A percentile compares a stretch with the other conserved stretches of the same genome.
phyloP scores from a whole-genome alignment of 2,113 vertebrate genomes.

The Fukomys damarensis region DNA sequence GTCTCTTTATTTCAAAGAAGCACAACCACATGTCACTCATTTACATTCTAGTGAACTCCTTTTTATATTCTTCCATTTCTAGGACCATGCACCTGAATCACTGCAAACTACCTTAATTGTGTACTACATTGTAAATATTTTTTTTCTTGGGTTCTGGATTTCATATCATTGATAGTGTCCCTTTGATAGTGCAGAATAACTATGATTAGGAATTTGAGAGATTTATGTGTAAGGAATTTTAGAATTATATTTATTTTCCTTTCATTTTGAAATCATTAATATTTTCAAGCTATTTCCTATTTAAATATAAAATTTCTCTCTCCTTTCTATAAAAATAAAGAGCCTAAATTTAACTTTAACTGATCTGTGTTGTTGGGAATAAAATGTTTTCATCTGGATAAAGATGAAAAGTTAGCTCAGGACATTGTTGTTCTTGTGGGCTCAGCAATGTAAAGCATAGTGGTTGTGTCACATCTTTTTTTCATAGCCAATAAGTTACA shows the following conservation, averaged over 20 bases:
- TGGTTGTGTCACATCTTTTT: neutral
- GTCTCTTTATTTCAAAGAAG: neutral
- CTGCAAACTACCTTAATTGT: neutral
- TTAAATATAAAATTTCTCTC: neutral
- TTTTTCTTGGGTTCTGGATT: neutral
- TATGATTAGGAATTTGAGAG: neutral
- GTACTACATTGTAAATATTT: neutral
- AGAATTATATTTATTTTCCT: neutral
- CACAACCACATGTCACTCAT: neutral
- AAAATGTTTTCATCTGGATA: neutral
- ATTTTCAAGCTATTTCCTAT: neutral
- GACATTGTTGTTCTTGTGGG: neutral
- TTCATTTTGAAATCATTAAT: neutral
- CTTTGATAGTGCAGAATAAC: neutral
- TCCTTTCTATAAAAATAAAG: neutral
- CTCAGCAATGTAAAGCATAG: neutral
- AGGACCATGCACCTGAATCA: neutral
- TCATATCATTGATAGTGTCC: neutral
- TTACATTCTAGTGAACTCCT: neutral
- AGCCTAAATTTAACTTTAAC: constrained; percentile 34
- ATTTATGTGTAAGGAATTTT: neutral
- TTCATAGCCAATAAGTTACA: neutral
- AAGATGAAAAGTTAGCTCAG: neutral
- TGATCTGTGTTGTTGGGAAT: neutral
- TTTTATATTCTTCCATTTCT: constrained; percentile 7